Conservation (phyloP, 2,113 vertebrate species). For the Platichthys stellatus region DNA sequence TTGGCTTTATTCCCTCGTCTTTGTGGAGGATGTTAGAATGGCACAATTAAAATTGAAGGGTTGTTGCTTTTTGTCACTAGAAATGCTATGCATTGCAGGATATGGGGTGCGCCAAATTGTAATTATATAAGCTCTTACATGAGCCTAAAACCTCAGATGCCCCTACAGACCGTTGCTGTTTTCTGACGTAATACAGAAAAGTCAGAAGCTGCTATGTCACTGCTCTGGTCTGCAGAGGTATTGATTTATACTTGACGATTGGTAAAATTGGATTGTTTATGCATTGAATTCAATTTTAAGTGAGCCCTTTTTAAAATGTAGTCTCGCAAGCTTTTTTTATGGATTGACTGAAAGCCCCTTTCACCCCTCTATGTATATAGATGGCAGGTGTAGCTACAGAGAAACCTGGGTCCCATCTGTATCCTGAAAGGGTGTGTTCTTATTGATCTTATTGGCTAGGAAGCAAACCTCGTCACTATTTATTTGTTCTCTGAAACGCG, state of each 20-base stretch:
- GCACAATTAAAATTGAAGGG: constrained; percentile 66
- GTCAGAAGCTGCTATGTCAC: constrained; percentile 84
- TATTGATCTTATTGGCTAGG: constrained; percentile 82
- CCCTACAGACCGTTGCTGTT: constrained; percentile 82
- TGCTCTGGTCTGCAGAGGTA: constrained; percentile 84
- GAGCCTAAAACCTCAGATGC: constrained; percentile 56
- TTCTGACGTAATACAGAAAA: constrained; percentile 88
- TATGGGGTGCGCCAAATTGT: constrained; percentile 83
- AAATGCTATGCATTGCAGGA: constrained; percentile 83
- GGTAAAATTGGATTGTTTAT: constrained; percentile 61
- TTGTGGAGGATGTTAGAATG: constrained; percentile 84
- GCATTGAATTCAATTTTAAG: constrained; percentile 80
- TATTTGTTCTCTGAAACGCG: constrained; percentile 89
- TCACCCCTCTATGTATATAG: constrained; percentile 74
- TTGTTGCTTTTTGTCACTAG: constrained; percentile 60
- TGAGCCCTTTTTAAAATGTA: constrained; percentile 71
- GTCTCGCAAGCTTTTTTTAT: constrained; percentile 71
- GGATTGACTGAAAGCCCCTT: constrained; percentile 48
- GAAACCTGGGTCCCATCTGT: constrained; percentile 84
- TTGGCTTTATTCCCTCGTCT: constrained; percentile 49
- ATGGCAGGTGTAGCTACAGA: constrained; percentile 89
- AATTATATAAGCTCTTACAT: constrained; percentile 58
- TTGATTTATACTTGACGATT: constrained; percentile 79
- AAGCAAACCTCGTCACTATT: constrained; percentile 82
- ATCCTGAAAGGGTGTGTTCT: constrained; percentile 57